Evolutionary conservation across 2,113 vertebrate genomes (phyloP).

Genomic region (Corythornis vintsioides): DNA sequence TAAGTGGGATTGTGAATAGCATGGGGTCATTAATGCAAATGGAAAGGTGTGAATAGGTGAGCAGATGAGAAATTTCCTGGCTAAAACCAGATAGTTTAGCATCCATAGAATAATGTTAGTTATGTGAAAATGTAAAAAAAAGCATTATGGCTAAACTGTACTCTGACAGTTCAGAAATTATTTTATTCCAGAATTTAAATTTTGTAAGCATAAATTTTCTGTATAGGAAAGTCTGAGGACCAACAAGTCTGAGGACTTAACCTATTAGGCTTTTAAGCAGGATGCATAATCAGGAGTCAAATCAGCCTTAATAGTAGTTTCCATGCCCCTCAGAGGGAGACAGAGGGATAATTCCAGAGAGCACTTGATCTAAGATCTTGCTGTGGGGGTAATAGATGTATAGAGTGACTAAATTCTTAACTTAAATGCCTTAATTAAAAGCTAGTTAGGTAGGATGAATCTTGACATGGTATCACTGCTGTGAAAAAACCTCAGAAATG

Average conservation of each 20-base stretch:
- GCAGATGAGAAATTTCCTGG: background rate
- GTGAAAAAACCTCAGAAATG: background rate
- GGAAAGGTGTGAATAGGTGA: background rate
- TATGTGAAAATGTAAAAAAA: background rate
- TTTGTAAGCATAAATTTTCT: background rate
- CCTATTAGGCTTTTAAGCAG: background rate
- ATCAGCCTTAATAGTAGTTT: background rate
- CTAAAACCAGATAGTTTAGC: background rate
- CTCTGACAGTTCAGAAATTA: background rate
- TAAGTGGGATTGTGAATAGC: background rate
- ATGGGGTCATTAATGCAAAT: background rate
- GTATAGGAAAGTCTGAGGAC: background rate
- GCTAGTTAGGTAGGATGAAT: background rate
- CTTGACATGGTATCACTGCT: background rate
- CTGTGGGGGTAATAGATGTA: background rate
- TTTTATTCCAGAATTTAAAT: background rate
- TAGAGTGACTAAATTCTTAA: background rate
- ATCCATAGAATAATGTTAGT: background rate
- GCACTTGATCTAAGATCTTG: background rate
- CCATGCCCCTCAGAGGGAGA: background rate
- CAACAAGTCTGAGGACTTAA: no score
- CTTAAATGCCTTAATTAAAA: background rate
- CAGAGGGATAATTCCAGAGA: background rate
- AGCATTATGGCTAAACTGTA: background rate
- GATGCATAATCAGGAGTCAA: background rate